Base-by-base conservation (phyloP, 2,797 vertebrate species). In the Poecilia gillii region DNA sequence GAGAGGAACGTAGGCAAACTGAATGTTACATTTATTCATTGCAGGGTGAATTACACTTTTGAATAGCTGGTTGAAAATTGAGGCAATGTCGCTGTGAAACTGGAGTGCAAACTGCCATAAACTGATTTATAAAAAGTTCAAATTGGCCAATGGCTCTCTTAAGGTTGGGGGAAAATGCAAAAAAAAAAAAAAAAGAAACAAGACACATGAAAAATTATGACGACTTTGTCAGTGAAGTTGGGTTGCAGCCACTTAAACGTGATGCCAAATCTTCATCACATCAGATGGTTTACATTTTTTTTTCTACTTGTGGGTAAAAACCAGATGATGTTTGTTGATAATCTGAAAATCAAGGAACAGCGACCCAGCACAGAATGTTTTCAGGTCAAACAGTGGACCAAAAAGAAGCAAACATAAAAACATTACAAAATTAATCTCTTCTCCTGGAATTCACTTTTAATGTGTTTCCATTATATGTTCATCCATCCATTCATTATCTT, bases 401-500 rank as follows among this genome's bases (percentile, higher is more conserved):
- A 51, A 68, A 82, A 47, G 66, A 78, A 51, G 59, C 78, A n/a
- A 66, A 20, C 20, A 73, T 72, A 73, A 83, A 78, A 68, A 84
- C 72, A 71, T 66, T 82, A 57, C 77, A 77, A 76, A 83, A 76
- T 45, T 0, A 74, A 81, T 85, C 6, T 39, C 33, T 78, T 82
- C 28, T 43, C 33, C 78, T 87, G 80, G 25, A 79, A 82, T 80
- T 75, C 16, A 84, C 55, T 68, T 87, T 76, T 46, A 68, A 84
- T 76, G 57, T 68, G 64, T 51, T 88, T 62, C 84, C 88, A 84
- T 66, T 88, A 90, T 88, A 86, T 74, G 90, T 88, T 85, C 73
- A 25, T 53, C 49, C 49, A 53, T 53, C 6, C 20, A 51, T 51
- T 51, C 49, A 51, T 49, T 7, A 49, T 49, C 47, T 20, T 20